Evolutionary conservation across 2,113 vertebrate species (phyloP), one percentile per base, ranked within the genome.

Genomic region (Laticauda laticaudata): DNA sequence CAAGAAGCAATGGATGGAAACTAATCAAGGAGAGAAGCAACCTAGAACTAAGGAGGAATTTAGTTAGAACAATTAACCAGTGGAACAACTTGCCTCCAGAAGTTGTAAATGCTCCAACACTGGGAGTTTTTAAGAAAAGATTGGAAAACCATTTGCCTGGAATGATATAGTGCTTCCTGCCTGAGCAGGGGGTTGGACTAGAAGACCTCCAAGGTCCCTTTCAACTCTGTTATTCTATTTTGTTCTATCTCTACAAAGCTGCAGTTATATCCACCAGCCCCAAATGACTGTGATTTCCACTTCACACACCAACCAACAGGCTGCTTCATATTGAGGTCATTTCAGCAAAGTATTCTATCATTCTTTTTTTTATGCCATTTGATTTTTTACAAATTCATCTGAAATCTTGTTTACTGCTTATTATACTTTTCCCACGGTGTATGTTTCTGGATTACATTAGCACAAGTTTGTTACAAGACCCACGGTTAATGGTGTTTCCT

Each of bases 391-490:
- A 34, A 34, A 34, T 75, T 75, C n/a, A 39, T 39, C n/a, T 75
- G n/a, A 39, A 39, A 75, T 20, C 15, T 20, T 75, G n/a, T 39
- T 75, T 39, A 7, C 4, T 75, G 69, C 15, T 75, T 88, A 2
- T 48, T 64, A 51, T 87, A 57, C 29, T 57, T 51, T 94, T 23
- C 56, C 69, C 95, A 94, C 55, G 3, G 20, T 92, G 94, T 90
- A 69, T 91, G 90, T 93, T 57, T 88, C 87, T 51, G 88, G 48
- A 89, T 81, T 45, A 95, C 94, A 94, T 93, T 94, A 95, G 95
- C 23, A 90, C 57, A 92, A 93, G 9, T 55, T 26, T 87, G 39
- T 45, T 89, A 51, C 54, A 23, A 48, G 29, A 86, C 64, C n/a
- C 85, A 89, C 51, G 2, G 29, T 88, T 93, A 93, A 91, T 75